Evolutionary conservation across 2,797 vertebrate genomes (phyloP).

Genomic region (Todus mexicanus): DNA sequence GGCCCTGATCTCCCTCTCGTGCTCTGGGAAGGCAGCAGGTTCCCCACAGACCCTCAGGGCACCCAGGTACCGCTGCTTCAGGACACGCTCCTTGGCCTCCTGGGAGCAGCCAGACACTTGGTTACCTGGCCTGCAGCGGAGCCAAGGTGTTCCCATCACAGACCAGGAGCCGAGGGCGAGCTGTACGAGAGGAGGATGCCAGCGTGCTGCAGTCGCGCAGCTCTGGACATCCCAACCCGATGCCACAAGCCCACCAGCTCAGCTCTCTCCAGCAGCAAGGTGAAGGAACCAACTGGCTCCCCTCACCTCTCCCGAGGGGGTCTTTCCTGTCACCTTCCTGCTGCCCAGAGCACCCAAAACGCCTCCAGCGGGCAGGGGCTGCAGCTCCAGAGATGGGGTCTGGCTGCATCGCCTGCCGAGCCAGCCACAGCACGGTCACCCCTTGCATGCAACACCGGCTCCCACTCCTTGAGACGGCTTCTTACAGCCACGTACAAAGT

Average conservation of each 20-base stretch:
- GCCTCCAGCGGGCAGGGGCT: not conserved
- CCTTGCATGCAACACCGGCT: rapidly evolving
- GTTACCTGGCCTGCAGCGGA: not conserved
- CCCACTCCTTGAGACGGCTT: not conserved
- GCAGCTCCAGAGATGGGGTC: not conserved
- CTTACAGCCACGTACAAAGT: not conserved
- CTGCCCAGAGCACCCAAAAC: not conserved
- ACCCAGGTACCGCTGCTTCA: not conserved
- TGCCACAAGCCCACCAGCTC: not conserved
- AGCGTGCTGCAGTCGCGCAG: too few species aligned
- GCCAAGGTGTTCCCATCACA: not conserved
- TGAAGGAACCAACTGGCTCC: not conserved
- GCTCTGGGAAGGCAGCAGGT: too few species aligned
- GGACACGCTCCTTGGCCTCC: not conserved
- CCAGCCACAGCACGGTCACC: rapidly evolving
- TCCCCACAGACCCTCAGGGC: rapidly evolving
- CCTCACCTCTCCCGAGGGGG: not conserved
- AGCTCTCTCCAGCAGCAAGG: not conserved
- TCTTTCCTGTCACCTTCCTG: not conserved
- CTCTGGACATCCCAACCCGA: not conserved
- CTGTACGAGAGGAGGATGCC: not conserved
- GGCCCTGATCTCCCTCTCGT: not conserved
- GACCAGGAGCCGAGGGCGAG: not conserved
- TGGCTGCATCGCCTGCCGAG: not conserved
- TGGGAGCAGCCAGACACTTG: not conserved